phyloP scores from a whole-genome alignment of 2,888 invertebrate species.

The Diogma glabrata region DNA sequence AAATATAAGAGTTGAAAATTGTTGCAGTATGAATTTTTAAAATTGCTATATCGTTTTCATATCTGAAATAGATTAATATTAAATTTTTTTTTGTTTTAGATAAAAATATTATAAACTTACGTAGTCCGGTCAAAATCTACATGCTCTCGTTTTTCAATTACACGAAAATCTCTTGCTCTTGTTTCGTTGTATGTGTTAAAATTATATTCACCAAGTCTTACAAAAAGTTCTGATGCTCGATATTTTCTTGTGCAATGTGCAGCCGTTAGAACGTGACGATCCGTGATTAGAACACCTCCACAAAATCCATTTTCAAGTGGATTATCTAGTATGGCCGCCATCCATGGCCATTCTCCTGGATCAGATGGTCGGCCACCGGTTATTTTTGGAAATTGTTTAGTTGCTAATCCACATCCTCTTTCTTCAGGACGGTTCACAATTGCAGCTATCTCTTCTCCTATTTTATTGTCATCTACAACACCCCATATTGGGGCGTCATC shows the following conservation, averaged over 20 bases:
- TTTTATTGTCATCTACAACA: slow-evolving; percentile 11
- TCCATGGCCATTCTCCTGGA: slow-evolving; percentile 71
- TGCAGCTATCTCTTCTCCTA: slow-evolving; percentile 23
- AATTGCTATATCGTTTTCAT: slow-evolving; percentile 67
- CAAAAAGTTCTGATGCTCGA: slow-evolving; percentile 47
- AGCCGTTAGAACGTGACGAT: slow-evolving; percentile 56
- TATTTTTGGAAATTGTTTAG: slow-evolving; percentile 39
- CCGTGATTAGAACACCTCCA: slow-evolving; percentile 70
- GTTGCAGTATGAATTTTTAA: slow-evolving; percentile 53
- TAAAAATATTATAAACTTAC: no score
- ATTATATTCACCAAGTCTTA: slow-evolving; percentile 75
- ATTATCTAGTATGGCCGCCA: slow-evolving; percentile 59
- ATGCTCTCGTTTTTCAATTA: slow-evolving; percentile 54
- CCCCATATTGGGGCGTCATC: slow-evolving; percentile 17
- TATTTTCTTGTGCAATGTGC: slow-evolving; percentile 40
- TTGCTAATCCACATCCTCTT: slow-evolving; percentile 34
- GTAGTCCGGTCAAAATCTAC: slow-evolving; percentile 52
- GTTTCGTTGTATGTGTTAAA: slow-evolving; percentile 55
- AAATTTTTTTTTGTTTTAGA: no score
- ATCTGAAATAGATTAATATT: no score
- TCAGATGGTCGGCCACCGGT: slow-evolving; percentile 52
- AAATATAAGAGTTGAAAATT: slow-evolving; percentile 64
- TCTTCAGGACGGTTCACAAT: slow-evolving; percentile 29
- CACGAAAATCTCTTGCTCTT: slow-evolving; percentile 55
- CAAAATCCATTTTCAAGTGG: slow-evolving; percentile 55